Evolutionary conservation across 2,797 vertebrate genomes (phyloP).

Genomic region (Benthosema pterotum): DNA sequence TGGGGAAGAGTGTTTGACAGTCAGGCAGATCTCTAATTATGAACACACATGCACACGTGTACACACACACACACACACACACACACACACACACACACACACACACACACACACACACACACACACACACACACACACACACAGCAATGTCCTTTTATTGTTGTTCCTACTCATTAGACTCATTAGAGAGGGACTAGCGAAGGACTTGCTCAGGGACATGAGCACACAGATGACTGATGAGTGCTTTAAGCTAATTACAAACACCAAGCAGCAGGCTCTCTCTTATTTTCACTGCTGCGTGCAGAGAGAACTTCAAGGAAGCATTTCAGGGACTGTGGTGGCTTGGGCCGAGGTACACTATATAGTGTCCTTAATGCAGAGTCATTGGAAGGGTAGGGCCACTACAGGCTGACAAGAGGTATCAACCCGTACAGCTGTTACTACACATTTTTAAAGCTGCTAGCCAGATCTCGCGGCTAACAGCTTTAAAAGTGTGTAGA

Average conservation of each 20-base stretch:
- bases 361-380: too few relatives aligned
- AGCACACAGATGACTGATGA: slow-evolving; percentile 26
- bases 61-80: slow-evolving; percentile 16
- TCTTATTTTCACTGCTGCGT: slow-evolving; percentile 13
- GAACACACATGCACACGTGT: slow-evolving; percentile 18
- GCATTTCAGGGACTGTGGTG: not conserved
- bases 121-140: slow-evolving; percentile 5
- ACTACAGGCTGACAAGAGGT: too few relatives aligned
- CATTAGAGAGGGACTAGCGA: slow-evolving; percentile 15
- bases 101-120: slow-evolving; percentile 6
- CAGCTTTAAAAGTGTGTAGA: too few relatives aligned
- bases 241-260: slow-evolving; percentile 32
- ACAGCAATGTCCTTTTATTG: slow-evolving; percentile 14
- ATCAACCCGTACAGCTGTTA: too few relatives aligned
- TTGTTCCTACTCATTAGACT: slow-evolving; percentile 8
- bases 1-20: slow-evolving; percentile 24
- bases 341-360: too few relatives aligned
- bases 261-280: slow-evolving; percentile 9
- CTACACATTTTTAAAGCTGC: too few relatives aligned
- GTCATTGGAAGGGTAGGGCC: too few relatives aligned
- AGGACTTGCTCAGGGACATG: slow-evolving; percentile 16
- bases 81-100: not conserved
- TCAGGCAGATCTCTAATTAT: slow-evolving; percentile 37
- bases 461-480: too few relatives aligned
- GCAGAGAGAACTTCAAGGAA: not conserved